A percentile compares a stretch with the other conserved stretches of the same genome.
phyloP scores from a whole-genome alignment of 30 jellyfish, hydroid and myxozoan genomes.

The Aurelia aurita region DNA sequence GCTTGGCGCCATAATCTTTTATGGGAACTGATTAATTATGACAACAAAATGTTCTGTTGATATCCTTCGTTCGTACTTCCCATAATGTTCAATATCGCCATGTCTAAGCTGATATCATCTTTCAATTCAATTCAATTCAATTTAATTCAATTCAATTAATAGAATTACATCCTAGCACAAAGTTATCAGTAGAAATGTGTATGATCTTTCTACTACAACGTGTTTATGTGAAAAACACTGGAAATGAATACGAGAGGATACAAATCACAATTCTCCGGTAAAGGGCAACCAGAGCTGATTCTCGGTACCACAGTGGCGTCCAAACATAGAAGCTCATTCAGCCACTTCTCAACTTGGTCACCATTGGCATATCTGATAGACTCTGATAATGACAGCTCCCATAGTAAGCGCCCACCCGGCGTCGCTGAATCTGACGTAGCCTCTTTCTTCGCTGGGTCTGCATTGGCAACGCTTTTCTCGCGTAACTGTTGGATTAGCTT shows the following conservation, averaged over 20 bases:
- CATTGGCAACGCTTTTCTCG: constrained; percentile 62
- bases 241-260: constrained; percentile 48
- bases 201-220: too few species aligned
- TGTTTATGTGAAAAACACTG: too few species aligned
- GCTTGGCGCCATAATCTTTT: too few species aligned
- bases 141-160: too few species aligned
- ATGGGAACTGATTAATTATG: too few species aligned
- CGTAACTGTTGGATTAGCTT: constrained; percentile 95
- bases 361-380: constrained; percentile 96
- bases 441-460: constrained; percentile 31
- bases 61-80: too few species aligned
- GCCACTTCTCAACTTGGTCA: constrained; percentile 94
- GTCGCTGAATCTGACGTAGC: constrained; percentile 47
- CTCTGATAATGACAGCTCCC: constrained; percentile 86
- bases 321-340: constrained; percentile 91
- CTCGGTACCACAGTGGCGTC: constrained; percentile 97
- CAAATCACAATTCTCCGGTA: constrained; percentile 95
- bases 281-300: constrained; percentile 97
- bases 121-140: too few species aligned
- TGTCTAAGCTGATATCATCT: too few species aligned
- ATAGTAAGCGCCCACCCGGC: constrained; percentile 85
- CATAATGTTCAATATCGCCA: too few species aligned
- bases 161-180: too few species aligned
- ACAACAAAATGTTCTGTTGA: too few species aligned
- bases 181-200: too few species aligned